A percentile compares a stretch with the other conserved stretches of the same genome.
Evolutionary conservation across 2,797 vertebrate species (phyloP).

Genomic region (Alcedo quadribrachys): DNA sequence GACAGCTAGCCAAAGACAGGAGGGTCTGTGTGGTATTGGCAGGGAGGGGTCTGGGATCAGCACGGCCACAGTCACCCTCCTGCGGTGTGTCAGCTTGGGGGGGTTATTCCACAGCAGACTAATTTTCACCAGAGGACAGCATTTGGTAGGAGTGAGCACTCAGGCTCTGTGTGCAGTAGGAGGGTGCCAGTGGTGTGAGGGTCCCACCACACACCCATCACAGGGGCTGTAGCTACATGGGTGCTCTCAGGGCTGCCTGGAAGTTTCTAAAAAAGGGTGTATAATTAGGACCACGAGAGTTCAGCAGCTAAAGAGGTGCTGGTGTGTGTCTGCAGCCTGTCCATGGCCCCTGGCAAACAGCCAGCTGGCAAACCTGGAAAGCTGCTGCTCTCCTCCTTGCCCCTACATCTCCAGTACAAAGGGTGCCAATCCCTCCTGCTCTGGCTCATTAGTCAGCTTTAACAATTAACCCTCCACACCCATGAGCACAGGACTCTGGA

Average conservation of each 20-base stretch:
- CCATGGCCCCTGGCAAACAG: background rate
- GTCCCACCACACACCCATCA: background rate
- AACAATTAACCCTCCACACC: background rate
- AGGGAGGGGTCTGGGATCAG: background rate
- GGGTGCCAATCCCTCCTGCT: background rate
- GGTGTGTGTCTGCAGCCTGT: background rate
- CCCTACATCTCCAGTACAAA: background rate
- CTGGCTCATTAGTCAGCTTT: background rate
- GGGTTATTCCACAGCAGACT: background rate
- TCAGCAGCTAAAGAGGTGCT: background rate
- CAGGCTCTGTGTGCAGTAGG: background rate
- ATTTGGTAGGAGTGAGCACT: background rate
- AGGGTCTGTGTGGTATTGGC: rapidly evolving
- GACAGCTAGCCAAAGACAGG: background rate
- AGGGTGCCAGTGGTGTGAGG: background rate
- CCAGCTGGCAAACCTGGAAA: background rate
- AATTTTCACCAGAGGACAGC: background rate
- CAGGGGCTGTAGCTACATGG: background rate
- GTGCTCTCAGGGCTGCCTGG: background rate
- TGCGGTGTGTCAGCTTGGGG: background rate
- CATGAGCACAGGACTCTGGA: rapidly evolving
- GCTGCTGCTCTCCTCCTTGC: background rate
- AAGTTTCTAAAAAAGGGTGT: background rate
- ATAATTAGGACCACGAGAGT: background rate
- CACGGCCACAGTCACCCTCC: background rate